phyloP scores from a whole-genome alignment of 2,797 vertebrate species.

The Peromyscus attwateri region DNA sequence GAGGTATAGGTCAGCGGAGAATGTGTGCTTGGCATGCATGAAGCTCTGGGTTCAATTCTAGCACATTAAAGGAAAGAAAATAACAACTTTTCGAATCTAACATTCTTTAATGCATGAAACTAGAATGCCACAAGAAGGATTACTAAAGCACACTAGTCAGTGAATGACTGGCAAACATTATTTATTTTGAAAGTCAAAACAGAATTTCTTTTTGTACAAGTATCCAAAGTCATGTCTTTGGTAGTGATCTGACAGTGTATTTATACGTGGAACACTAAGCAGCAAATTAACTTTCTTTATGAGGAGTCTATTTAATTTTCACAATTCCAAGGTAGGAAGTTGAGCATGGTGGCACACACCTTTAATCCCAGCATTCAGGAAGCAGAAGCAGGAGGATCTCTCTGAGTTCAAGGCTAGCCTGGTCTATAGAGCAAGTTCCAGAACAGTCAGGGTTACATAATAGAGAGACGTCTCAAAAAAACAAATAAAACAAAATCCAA shows the following conservation, averaged over 20 bases:
- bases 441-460: not conserved
- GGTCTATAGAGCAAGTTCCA: not conserved
- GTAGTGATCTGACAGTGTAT: constrained; percentile 31
- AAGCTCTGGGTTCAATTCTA: not conserved
- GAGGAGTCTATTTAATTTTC: constrained; percentile 52
- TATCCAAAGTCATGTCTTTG: not conserved
- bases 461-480: not conserved
- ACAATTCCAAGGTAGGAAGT: not conserved
- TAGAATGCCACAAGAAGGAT: constrained; percentile 27
- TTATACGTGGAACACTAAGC: constrained; percentile 44
- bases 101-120: constrained; percentile 55
- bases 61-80: not conserved
- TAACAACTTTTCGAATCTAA: constrained; percentile 48
- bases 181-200: constrained; percentile 66
- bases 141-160: constrained; percentile 33
- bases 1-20: not conserved
- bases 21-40: not conserved
- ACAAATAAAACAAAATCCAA: not conserved
- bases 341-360: not conserved
- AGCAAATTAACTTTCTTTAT: constrained; percentile 50
- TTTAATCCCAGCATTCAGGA: not conserved
- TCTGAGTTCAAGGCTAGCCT: not conserved
- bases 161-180: constrained; percentile 56
- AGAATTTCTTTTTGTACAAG: constrained; percentile 53
- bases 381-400: not conserved